Evolutionary conservation across 2,113 vertebrate species (phyloP).

Genomic region (Hydropotes inermis): DNA sequence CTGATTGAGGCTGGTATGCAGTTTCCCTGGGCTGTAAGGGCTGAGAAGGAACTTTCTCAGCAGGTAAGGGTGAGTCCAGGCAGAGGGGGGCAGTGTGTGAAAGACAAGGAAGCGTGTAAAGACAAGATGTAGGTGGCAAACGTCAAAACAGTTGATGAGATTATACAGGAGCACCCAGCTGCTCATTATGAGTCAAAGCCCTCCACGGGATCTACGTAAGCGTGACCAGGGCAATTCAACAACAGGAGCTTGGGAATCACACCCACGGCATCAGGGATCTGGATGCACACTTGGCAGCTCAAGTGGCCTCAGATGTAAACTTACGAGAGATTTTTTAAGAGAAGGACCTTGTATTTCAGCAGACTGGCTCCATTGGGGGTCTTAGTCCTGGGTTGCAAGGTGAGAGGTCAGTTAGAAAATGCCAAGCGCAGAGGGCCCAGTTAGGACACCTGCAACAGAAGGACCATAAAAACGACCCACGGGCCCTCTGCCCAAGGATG

Average conservation of each 20-base stretch:
- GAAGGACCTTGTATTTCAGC: neutral
- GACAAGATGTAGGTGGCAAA: slow-evolving; percentile 43
- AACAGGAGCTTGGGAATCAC: slow-evolving; percentile 12
- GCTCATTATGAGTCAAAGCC: slow-evolving; percentile 36
- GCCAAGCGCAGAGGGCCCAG: neutral
- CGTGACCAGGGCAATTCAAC: neutral
- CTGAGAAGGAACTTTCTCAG: slow-evolving; percentile 34
- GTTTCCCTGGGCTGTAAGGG: neutral
- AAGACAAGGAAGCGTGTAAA: neutral
- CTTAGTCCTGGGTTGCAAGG: neutral
- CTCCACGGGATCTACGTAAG: neutral
- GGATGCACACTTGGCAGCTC: neutral
- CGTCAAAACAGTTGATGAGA: neutral
- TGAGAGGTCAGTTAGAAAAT: neutral
- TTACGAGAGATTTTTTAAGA: neutral
- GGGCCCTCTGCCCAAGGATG: slow-evolving; percentile 48
- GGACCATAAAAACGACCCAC: neutral
- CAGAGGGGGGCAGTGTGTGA: neutral
- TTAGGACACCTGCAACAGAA: neutral
- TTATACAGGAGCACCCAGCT: neutral
- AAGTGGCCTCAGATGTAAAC: neutral
- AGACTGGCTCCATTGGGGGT: neutral
- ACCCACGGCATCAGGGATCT: neutral
- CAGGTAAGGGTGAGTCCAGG: neutral
- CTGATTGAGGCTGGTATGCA: neutral